Evolutionary conservation across 53 echinoderm and acorn worm species (phyloP), one percentile per base, ranked within the genome.

Genomic region (Arbacia lixula): DNA sequence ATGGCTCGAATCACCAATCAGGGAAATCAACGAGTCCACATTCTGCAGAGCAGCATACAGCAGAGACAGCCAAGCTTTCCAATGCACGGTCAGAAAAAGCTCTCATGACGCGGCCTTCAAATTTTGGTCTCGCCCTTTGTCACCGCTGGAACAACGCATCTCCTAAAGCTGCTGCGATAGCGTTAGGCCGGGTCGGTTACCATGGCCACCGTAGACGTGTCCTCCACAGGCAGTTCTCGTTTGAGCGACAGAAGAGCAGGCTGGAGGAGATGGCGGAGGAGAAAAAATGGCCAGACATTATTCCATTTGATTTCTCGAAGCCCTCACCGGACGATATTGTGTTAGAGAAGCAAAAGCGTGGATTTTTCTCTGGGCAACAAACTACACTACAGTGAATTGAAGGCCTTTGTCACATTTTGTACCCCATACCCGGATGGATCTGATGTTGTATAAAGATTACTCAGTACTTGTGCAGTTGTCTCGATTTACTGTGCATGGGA

Each of bases 321-420:
- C 99, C 92, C 4, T 99, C 99, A 17, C 94, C 92, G 2, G 99
- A 99, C 85, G 99, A 99, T 66, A 56, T 99, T 11, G 84, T 95
- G 3, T 84, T 79, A 20, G 31, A 86, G 66, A 88, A 57, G 36
- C 99, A 95, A 58, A 71, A 71, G 10, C 71, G 66, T 20, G 99
- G 92, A 34, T 99, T 99, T 83, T 52, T 62, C 29, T 49, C 82
- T 22, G 49, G 40, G 27, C 28, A 42, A 22, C 42, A 64, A 64
- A 81, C n/a, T n/a, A n/a, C n/a, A n/a, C n/a, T n/a, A n/a, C n/a
- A n/a, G n/a, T n/a, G n/a, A n/a, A n/a, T n/a, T n/a, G n/a, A n/a
- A n/a, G n/a, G n/a, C n/a, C n/a, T n/a, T n/a, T n/a, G n/a, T n/a
- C n/a, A n/a, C n/a, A n/a, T n/a, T n/a, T n/a, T n/a, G n/a, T n/a